Conservation (phyloP, 2,113 vertebrate genomes). For the Periophthalmodon schlosseri region DNA sequence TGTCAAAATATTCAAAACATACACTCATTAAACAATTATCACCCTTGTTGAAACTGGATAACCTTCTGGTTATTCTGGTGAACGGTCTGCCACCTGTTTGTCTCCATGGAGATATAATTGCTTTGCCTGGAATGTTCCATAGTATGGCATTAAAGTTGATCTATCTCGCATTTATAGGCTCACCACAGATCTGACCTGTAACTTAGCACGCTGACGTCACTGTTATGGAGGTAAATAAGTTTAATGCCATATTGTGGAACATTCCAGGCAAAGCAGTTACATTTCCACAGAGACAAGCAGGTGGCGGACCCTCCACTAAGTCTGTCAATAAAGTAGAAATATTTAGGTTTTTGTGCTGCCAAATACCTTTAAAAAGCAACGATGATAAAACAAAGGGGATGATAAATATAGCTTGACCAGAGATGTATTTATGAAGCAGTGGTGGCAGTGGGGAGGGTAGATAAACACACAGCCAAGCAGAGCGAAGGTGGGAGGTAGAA, state of each 20-base stretch:
- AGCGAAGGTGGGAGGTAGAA: conserved; percentile 29
- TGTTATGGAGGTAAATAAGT: no score
- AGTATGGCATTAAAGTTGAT: no score
- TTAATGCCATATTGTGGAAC: no score
- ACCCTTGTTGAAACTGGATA: neutral
- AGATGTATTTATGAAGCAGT: conserved; percentile 14
- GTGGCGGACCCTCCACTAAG: neutral
- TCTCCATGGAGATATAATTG: no score
- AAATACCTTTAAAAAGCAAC: neutral
- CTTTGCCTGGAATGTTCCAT: no score
- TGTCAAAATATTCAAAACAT: conserved; percentile 46
- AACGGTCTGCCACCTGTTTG: no score
- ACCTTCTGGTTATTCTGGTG: neutral
- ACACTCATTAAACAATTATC: neutral
- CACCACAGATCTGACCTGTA: no score
- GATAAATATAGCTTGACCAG: conserved; percentile 5
- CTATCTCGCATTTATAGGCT: no score
- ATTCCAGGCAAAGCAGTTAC: no score
- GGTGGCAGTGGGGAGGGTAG: conserved; percentile 13
- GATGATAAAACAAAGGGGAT: conserved; percentile 18
- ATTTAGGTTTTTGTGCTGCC: neutral
- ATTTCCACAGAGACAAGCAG: no score
- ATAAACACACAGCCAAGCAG: conserved; percentile 41
- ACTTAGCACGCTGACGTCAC: no score
- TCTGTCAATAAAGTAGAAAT: neutral